These are phyloP conservation scores for Pseudococcus longispinus DNA, from an alignment of 2,888 invertebrate species.

Conservation along the genomic window DNA sequence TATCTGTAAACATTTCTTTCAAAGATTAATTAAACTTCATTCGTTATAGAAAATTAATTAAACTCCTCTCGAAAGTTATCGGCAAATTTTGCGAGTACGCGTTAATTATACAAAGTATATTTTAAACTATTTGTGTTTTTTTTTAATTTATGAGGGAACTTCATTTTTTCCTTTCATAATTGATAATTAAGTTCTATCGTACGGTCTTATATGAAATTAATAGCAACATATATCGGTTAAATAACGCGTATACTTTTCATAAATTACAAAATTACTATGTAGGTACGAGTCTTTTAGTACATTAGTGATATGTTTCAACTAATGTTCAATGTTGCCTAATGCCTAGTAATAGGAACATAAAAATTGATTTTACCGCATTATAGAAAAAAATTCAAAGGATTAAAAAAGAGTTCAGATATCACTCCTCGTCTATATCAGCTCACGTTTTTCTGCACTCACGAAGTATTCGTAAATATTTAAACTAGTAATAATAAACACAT, in stretches of 20 bases:
- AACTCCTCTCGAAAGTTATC: not conserved
- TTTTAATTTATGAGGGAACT: not conserved
- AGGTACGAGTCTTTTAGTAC: not conserved
- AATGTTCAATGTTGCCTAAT: not conserved
- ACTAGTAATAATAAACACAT: not conserved
- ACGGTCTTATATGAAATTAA: not conserved
- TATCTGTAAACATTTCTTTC: not conserved
- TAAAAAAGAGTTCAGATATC: not conserved
- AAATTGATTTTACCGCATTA: not conserved
- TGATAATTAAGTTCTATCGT: not conserved
- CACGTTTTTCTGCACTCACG: not conserved
- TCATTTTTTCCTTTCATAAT: not conserved
- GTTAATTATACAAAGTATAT: not conserved
- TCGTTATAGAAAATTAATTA: slow-evolving; percentile 1
- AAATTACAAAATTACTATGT: not conserved
- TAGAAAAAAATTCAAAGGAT: not conserved
- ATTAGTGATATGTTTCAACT: not conserved
- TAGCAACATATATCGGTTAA: not conserved
- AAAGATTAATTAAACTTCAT: slow-evolving; percentile 18
- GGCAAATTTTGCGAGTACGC: not conserved
- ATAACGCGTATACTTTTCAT: not conserved
- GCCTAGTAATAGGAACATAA: not conserved
- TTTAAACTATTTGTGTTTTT: not conserved
- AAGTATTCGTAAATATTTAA: not conserved
- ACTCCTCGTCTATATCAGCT: not conserved